Conservation (phyloP, 2,888 invertebrate species). For the Hypselothyrea guttata region DNA sequence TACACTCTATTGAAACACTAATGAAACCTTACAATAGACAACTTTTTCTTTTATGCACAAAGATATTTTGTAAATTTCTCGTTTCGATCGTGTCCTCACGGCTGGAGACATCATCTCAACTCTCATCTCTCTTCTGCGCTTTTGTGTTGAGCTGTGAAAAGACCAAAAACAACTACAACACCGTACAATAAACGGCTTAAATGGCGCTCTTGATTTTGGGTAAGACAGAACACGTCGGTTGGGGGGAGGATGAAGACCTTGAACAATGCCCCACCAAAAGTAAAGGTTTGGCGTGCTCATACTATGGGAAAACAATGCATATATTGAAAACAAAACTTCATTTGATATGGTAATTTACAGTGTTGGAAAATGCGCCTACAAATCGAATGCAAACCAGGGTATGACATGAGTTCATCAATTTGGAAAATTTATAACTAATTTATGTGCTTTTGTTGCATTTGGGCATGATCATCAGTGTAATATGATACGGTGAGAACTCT, state of each 20-base stretch:
- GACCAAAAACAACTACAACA: constrained; percentile 41
- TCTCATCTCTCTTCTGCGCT: constrained; percentile 25
- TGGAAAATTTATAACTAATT: neutral
- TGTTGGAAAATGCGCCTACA: constrained; percentile 38
- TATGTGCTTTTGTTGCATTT: too few species aligned
- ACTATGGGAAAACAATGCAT: constrained; percentile 41
- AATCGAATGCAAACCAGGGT: constrained; percentile 6
- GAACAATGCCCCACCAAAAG: constrained; percentile 58
- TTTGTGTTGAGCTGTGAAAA: constrained; percentile 73
- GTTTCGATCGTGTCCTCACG: constrained; percentile 69
- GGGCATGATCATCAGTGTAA: too few species aligned
- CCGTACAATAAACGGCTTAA: constrained; percentile 67
- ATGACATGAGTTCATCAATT: constrained; percentile 14
- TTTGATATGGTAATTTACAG: constrained; percentile 67
- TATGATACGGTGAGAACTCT: too few species aligned
- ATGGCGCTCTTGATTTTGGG: constrained; percentile 63
- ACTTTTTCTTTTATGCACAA: constrained; percentile 32
- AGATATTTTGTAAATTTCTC: constrained; percentile 39
- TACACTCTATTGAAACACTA: constrained; percentile 51
- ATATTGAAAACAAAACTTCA: constrained; percentile 30
- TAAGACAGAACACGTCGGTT: too few species aligned
- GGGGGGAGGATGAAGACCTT: constrained; percentile 30
- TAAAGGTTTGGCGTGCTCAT: constrained; percentile 42
- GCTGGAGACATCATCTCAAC: constrained; percentile 66
- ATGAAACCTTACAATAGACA: constrained; percentile 61